These are phyloP conservation scores for Columbina picui DNA, from an alignment of 2,113 vertebrate genomes.

Conservation along the genomic window DNA sequence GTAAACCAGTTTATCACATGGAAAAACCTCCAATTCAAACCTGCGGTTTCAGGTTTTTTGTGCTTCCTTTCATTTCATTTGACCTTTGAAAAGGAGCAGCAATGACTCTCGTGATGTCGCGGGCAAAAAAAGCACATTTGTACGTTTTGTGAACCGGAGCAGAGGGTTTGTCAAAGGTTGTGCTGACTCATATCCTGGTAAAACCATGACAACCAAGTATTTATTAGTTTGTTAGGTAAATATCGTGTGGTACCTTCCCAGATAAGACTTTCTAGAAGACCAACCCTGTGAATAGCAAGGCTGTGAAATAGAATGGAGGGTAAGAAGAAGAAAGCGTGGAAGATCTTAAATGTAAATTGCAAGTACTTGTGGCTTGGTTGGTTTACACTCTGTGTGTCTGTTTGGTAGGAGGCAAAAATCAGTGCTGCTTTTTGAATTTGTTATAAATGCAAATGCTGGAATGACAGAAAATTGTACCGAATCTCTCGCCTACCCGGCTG, in stretches of 20 bases:
- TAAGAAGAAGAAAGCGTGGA: not conserved
- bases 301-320: not conserved
- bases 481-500: not conserved
- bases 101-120: not conserved
- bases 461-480: not conserved
- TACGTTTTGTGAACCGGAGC: not conserved
- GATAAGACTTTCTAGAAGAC: not conserved
- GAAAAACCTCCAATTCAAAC: not conserved
- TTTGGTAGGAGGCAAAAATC: not conserved
- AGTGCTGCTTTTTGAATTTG: not conserved
- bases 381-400: not conserved
- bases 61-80: conserved; percentile 30
- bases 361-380: not conserved
- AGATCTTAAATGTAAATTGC: not conserved
- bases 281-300: not conserved
- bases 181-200: conserved; percentile 64
- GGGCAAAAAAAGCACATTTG: not conserved
- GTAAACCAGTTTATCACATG: not conserved
- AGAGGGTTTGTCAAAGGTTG: not conserved
- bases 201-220: conserved; percentile 41
- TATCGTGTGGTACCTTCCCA: conserved; percentile 32
- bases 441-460: not conserved
- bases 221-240: conserved; percentile 55
- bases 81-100: conserved; percentile 30
- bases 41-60: not conserved